Evolutionary conservation across 1,140 invertebrate genomes (phyloP).

Genomic region (Geopemphigus sp.): DNA sequence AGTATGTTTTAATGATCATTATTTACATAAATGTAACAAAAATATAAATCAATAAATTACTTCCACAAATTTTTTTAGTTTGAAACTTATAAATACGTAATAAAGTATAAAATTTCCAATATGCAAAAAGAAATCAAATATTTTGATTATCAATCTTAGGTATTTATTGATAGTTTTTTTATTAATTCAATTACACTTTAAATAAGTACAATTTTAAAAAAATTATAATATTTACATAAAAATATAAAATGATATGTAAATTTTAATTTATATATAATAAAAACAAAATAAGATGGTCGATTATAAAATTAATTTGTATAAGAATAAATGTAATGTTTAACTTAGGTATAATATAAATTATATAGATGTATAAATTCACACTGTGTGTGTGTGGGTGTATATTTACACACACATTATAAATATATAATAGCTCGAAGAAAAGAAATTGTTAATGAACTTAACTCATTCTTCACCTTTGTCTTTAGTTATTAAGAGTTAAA

Average conservation of each 20-base stretch:
- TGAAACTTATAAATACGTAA: neutral
- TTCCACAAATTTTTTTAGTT: neutral
- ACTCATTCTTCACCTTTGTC: too few species aligned
- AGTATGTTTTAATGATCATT: neutral
- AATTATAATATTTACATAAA: conserved; percentile 7
- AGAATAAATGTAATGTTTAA: conserved; percentile 14
- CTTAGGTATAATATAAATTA: neutral
- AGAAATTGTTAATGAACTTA: too few species aligned
- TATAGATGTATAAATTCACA: too few species aligned
- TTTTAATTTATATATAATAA: neutral
- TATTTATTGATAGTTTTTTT: neutral
- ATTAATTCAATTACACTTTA: neutral
- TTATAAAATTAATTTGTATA: conserved; percentile 4
- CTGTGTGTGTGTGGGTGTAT: too few species aligned
- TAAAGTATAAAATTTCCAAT: neutral
- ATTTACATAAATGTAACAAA: neutral
- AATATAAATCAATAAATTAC: conserved; percentile 4
- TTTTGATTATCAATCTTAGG: neutral
- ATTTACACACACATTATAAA: too few species aligned
- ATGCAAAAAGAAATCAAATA: neutral
- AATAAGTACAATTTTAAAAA: neutral
- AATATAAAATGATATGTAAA: conserved; percentile 20
- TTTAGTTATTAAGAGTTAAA: too few species aligned
- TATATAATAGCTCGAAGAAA: too few species aligned
- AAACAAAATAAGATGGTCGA: neutral